Conservation (phyloP, 35 echinoderm and acorn worm genomes). For the Anneissia japonica region DNA sequence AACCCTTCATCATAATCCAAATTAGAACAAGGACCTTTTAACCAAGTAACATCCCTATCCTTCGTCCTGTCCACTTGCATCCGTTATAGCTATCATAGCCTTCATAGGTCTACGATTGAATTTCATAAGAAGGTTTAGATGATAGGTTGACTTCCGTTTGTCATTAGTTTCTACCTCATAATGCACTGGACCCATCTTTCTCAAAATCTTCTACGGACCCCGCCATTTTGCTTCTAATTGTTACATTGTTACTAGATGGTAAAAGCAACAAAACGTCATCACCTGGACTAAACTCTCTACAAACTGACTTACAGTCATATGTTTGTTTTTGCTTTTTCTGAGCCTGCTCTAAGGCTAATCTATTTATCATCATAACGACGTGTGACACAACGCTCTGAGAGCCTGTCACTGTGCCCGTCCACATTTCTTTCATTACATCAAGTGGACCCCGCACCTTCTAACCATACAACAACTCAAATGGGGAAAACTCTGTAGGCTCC, state of each 20-base stretch:
- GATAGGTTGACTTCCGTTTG: not conserved
- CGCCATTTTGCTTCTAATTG: not conserved
- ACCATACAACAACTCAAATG: slow-evolving; percentile 32
- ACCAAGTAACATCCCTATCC: too few relatives aligned
- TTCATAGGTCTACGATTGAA: not conserved
- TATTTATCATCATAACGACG: slow-evolving; percentile 4
- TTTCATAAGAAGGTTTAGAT: slow-evolving; percentile 5
- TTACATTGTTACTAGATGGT: not conserved
- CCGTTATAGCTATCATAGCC: too few relatives aligned
- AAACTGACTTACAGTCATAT: slow-evolving; percentile 4
- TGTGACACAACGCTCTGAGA: not conserved
- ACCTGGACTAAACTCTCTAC: not conserved
- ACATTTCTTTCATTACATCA: slow-evolving; percentile 9
- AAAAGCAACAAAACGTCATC: not conserved
- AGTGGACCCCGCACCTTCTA: slow-evolving; percentile 21
- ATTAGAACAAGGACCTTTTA: too few relatives aligned
- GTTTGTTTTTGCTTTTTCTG: slow-evolving; percentile 15
- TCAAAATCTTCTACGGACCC: not conserved
- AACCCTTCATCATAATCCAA: too few relatives aligned
- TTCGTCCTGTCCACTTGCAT: too few relatives aligned
- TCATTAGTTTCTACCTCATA: not conserved
- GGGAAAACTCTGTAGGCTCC: not conserved
- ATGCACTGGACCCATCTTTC: not conserved
- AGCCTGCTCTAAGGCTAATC: not conserved
- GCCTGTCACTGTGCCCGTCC: not conserved